Base-by-base conservation (phyloP, 2,888 invertebrate genomes). In the Ichneumoninae sp. region DNA sequence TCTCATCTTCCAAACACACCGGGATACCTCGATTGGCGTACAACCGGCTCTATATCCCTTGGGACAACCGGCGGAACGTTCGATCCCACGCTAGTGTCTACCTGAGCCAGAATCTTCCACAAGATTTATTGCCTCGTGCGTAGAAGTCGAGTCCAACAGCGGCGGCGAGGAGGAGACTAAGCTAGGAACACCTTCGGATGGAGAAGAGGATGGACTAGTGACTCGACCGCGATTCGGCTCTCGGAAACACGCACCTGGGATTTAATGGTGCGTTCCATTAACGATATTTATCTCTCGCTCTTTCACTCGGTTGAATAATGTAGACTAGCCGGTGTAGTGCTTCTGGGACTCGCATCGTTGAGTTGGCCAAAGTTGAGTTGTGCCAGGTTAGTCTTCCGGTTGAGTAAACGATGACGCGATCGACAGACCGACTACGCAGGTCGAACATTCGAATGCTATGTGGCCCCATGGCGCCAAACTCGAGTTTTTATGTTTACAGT, bases 51-150 rank as follows among this genome's bases (percentile, higher is more conserved):
- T 30, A 52, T 65, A 63, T 85, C 84, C 74, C 75, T 47, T 47
- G 77, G 70, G 78, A 77, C 44, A 77, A 78, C 44, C 69, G 54
- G 44, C 70, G 57, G 74, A 74, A 63, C 77, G 50, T 69, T 81
- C 84, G 77, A 79, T 83, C 83, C 83, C 83, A 83, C 83, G 83
- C 83, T 83, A 65, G 83, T 80, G 40, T 66, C 65, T 85, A 84
- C 84, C 84, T 81, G 84, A 80, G 76, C 52, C 73, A 81, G 69
- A 83, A 87, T 85, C 86, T 83, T 80, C 86, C 80, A 54, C 71
- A 80, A 87, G 88, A 90, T 88, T 88, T 89, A 90, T 89, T 79
- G 83, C 83, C 60, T 63, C 26, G 75, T 80, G 73, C 66, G 65
- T 74, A 40, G 50, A 65, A 50, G 65, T 10, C 10, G 30, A 74